A percentile compares a stretch with the other conserved stretches of the same genome.
Evolutionary conservation across 2,113 vertebrate species (phyloP).

Genomic region (Leptodactylus fuscus): DNA sequence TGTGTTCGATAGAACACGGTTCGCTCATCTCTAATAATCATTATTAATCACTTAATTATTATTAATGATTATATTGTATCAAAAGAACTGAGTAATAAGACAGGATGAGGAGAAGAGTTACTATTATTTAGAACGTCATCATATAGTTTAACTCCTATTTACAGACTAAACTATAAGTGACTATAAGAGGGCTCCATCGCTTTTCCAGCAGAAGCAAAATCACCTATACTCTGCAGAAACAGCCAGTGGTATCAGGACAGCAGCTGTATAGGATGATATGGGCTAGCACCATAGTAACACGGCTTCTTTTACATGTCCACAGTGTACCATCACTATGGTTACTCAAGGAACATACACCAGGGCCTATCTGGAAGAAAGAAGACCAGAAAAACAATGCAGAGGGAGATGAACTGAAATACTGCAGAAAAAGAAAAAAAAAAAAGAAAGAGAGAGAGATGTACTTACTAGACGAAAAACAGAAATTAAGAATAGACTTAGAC

Average conservation of each 20-base stretch:
- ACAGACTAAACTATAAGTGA: no score
- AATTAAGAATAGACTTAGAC: neutral
- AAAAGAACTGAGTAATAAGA: no score
- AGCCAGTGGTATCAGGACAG: neutral
- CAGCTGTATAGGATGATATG: neutral
- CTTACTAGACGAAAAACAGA: neutral
- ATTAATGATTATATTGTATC: no score
- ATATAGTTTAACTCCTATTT: no score
- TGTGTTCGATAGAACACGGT: no score
- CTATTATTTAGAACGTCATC: no score
- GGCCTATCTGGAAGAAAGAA: neutral
- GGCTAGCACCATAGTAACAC: slow-evolving; percentile 17
- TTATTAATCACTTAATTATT: no score
- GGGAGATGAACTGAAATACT: neutral
- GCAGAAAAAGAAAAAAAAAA: neutral
- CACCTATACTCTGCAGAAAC: neutral
- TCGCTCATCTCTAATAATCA: no score
- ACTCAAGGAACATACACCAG: neutral
- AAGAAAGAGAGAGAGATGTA: no score
- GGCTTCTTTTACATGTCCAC: neutral
- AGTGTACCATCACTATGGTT: neutral
- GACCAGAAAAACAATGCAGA: neutral
- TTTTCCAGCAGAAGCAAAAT: no score
- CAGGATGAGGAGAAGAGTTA: no score
- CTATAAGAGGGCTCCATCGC: no score